phyloP scores from a whole-genome alignment of 2,113 vertebrate genomes.

The Oxygymnocypris stewartii region DNA sequence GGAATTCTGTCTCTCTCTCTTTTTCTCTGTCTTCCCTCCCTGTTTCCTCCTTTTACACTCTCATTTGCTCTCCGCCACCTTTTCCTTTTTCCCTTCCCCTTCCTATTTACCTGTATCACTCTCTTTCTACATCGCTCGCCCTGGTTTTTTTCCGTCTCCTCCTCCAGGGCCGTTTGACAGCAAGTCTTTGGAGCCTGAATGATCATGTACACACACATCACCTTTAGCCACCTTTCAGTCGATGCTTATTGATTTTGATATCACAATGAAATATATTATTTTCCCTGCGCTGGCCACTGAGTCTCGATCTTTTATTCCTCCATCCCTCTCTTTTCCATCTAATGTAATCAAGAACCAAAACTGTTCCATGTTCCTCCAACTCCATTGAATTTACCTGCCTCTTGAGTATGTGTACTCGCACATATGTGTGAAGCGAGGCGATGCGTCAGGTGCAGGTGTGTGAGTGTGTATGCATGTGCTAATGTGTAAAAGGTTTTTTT shows the following conservation, averaged over 20 bases:
- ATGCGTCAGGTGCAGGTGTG: slow-evolving; percentile 43
- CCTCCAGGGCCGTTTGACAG: slow-evolving; percentile 38
- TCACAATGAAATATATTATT: slow-evolving; percentile 75
- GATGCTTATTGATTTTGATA: slow-evolving; percentile 76
- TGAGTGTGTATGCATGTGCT: slow-evolving; percentile 46
- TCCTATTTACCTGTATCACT: slow-evolving; percentile 26
- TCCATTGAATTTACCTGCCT: slow-evolving; percentile 13
- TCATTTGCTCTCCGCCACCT: slow-evolving; percentile 25
- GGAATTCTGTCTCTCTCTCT: slow-evolving; percentile 56
- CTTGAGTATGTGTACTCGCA: slow-evolving; percentile 16
- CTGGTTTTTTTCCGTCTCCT: slow-evolving; percentile 43
- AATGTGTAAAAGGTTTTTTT: slow-evolving; percentile 10
- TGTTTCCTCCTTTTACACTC: slow-evolving; percentile 9
- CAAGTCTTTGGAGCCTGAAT: slow-evolving; percentile 56
- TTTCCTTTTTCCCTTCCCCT: slow-evolving; percentile 32
- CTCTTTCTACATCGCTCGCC: slow-evolving; percentile 1
- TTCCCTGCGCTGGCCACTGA: slow-evolving; percentile 63
- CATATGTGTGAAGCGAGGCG: slow-evolving; percentile 33
- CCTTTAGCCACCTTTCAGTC: slow-evolving; percentile 73
- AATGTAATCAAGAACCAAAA: slow-evolving; percentile 44
- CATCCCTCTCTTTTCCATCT: slow-evolving; percentile 21
- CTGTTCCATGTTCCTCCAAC: slow-evolving; percentile 7
- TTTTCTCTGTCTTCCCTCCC: slow-evolving; percentile 29
- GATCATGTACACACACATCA: slow-evolving; percentile 68
- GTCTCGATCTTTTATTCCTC: neutral